phyloP scores from a whole-genome alignment of 2,888 invertebrate genomes.

The Pedicia rivosa region DNA sequence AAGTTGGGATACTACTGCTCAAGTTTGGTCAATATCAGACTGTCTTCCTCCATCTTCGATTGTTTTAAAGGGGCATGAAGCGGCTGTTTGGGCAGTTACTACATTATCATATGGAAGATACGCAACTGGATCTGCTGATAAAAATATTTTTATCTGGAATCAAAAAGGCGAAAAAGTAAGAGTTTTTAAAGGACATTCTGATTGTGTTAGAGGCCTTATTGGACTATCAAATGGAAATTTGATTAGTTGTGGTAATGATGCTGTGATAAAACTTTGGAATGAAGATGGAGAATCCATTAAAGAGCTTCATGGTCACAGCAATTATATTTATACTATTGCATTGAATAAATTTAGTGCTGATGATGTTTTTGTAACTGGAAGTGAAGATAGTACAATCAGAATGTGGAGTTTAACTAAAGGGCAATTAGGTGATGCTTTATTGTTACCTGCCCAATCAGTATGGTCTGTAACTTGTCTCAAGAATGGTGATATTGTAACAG shows the following conservation, averaged over 20 bases:
- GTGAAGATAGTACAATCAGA: slow-evolving; percentile 76
- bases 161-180: slow-evolving; percentile 46
- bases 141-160: slow-evolving; percentile 72
- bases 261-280: slow-evolving; percentile 71
- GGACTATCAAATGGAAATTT: slow-evolving; percentile 57
- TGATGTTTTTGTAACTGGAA: slow-evolving; percentile 57
- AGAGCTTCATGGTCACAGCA: slow-evolving; percentile 66
- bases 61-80: slow-evolving; percentile 52
- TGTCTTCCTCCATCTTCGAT: slow-evolving; percentile 35
- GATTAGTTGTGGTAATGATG: slow-evolving; percentile 87
- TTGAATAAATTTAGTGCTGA: slow-evolving; percentile 37
- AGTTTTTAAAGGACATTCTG: slow-evolving; percentile 68
- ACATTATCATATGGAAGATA: slow-evolving; percentile 33
- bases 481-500: slow-evolving; percentile 84
- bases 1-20: slow-evolving; percentile 86
- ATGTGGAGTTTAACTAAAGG: slow-evolving; percentile 46
- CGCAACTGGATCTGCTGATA: slow-evolving; percentile 87
- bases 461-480: slow-evolving; percentile 70
- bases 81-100: slow-evolving; percentile 77
- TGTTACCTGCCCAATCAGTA: slow-evolving; percentile 66
- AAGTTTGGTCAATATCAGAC: slow-evolving; percentile 56
- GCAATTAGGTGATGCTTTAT: slow-evolving; percentile 23
- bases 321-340: slow-evolving; percentile 62
- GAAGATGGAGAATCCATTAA: slow-evolving; percentile 59
- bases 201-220: slow-evolving; percentile 74